These are phyloP conservation scores for Dorcus hopei DNA, from an alignment of 2,888 invertebrate species.

Conservation along the genomic window DNA sequence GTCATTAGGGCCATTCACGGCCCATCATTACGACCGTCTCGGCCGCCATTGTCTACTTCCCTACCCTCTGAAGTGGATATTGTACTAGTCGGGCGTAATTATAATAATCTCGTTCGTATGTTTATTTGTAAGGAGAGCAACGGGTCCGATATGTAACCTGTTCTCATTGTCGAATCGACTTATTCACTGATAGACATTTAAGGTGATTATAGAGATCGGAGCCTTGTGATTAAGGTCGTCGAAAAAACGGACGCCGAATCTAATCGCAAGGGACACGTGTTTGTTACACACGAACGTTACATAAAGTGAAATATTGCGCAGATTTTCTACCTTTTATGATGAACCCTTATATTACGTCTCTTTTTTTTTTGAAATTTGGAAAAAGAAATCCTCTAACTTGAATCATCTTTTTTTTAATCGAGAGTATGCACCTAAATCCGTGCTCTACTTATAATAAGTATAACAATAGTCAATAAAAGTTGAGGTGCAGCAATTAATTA, in stretches of 20 bases:
- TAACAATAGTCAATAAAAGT: not conserved
- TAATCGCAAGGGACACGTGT: not conserved
- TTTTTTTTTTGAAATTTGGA: too few species aligned
- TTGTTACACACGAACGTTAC: not conserved
- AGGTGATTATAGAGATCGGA: constrained; percentile 15
- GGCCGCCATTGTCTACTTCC: constrained; percentile 15
- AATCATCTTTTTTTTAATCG: too few species aligned
- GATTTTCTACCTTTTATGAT: not conserved
- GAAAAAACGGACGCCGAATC: not conserved
- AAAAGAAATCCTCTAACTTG: too few species aligned
- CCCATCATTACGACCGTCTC: constrained; percentile 33
- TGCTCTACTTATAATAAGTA: too few species aligned
- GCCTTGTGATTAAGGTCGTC: not conserved
- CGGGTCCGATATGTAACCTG: constrained; percentile 5
- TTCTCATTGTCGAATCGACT: constrained; percentile 16
- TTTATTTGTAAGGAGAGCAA: constrained; percentile 1
- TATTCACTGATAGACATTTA: constrained; percentile 23
- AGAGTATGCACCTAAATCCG: too few species aligned
- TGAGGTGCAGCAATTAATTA: too few species aligned
- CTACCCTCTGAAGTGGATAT: constrained; percentile 3
- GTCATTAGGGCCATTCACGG: constrained; percentile 36
- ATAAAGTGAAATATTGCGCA: not conserved
- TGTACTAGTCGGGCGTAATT: constrained; percentile 9
- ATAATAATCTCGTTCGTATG: constrained; percentile 11
- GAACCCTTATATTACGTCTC: too few species aligned